A percentile compares a stretch with the other conserved stretches of the same genome.
Conservation (phyloP, 1,140 invertebrate species). For the Drosophila pallidifrons region DNA sequence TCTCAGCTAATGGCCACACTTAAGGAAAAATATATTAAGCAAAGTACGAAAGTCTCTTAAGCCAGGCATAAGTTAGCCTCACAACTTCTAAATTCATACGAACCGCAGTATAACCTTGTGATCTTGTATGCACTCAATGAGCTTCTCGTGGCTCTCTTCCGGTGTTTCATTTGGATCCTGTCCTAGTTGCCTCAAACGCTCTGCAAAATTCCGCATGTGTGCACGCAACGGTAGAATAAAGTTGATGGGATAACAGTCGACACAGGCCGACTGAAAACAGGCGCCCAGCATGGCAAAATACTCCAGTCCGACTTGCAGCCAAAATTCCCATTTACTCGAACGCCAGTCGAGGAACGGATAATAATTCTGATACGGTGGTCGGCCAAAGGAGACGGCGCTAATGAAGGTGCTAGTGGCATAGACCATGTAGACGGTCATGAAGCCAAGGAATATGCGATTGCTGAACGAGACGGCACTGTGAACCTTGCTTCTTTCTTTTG, state of each 20-base stretch:
- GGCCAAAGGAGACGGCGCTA: conserved; percentile 45
- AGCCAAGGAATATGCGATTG: conserved; percentile 69
- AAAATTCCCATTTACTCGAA: conserved; percentile 43
- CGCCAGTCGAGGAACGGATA: conserved; percentile 67
- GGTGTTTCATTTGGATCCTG: conserved; percentile 29
- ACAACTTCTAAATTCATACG: not conserved
- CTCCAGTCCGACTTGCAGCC: conserved; percentile 57
- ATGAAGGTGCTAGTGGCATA: conserved; percentile 69
- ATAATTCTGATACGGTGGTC: conserved; percentile 69
- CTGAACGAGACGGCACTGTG: conserved; percentile 53
- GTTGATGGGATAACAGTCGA: conserved; percentile 69
- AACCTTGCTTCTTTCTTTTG: conserved; percentile 39
- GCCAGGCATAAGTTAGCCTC: too few relatives aligned
- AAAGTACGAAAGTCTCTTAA: too few relatives aligned
- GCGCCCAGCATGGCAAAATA: conserved; percentile 70
- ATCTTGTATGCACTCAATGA: conserved; percentile 60
- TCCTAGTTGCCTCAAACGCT: conserved; percentile 53
- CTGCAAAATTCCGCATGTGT: conserved; percentile 54
- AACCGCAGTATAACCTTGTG: conserved; percentile 66
- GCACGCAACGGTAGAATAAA: conserved; percentile 55
- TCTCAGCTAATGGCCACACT: too few relatives aligned
- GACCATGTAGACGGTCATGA: conserved; percentile 64
- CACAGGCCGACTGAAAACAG: conserved; percentile 69
- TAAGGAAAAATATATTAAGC: too few relatives aligned
- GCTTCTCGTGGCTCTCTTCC: conserved; percentile 44